Base-by-base conservation (phyloP, 2,113 vertebrate species). In the Toxotes jaculatrix region DNA sequence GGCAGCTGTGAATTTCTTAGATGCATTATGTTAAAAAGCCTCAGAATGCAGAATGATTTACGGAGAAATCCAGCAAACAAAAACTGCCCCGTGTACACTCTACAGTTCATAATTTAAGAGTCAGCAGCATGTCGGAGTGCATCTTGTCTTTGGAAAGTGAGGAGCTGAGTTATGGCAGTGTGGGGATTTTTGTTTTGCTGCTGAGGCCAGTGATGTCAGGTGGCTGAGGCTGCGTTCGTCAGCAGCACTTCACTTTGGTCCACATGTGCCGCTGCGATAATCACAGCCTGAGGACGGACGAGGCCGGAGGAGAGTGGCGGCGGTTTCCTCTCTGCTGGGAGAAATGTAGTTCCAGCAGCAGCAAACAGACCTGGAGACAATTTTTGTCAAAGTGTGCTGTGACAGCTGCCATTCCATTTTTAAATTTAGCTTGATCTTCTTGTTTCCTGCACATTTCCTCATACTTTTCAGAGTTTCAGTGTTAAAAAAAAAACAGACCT, bases 101-200 rank as follows among this genome's bases (percentile, higher is more conserved):
- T 45, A 57, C 47, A 47, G 60, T 11, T 68, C 32, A 38, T 19
- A 68, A 27, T 34, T 32, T 32, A 3, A 53, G 63, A 72, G 62
- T 84, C 70, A 74, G 84, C 82, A 14, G 16, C 42, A 11, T 79
- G 87, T 85, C 82, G 62, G 21, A 23, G 19, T 49, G 64, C 32
- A 61, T 83, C 62, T 68, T 6, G 21, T 16, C n/a, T 12, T 31
- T 7, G 14, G 13, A 12, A 13, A 21, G n/a, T 1, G 19, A 62
- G 62, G 7, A 7, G 59, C 59, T 34, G 74, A 68, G 71, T 17
- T 59, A 21, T 75, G 79, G 79, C 38, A 19, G 45, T 0, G 59
- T 42, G 80, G 69, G 65, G 56, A 42, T 31, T 12, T 38, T 12
- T 34, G 23, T 70, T 76, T 76, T 43, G 49, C 66, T 71, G 23